These are phyloP conservation scores for Sorex fumeus DNA, from an alignment of 2,113 vertebrate genomes.

Conservation along the genomic window DNA sequence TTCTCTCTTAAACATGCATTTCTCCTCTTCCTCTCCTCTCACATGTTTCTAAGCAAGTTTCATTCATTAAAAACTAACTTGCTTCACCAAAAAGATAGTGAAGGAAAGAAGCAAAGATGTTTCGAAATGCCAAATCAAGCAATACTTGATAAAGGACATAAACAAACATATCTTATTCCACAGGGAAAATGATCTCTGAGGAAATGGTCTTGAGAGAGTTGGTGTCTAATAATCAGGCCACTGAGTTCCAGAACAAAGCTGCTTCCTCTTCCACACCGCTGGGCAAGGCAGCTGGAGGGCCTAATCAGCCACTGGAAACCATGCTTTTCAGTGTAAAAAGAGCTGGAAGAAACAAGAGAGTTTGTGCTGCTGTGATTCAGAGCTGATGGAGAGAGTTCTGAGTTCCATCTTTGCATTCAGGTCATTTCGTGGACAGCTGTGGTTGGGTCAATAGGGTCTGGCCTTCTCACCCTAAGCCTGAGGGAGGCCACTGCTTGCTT, in stretches of 20 bases:
- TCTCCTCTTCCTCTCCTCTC: no score
- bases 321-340: not conserved
- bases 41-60: no score
- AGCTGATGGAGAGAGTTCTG: not conserved
- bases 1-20: no score
- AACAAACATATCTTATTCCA: constrained; percentile 17
- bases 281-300: not conserved
- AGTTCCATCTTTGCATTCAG: not conserved
- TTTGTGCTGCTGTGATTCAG: not conserved
- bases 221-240: not conserved
- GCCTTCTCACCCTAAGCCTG: no score
- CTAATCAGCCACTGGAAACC: not conserved
- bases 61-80: no score
- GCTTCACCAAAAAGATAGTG: no score
- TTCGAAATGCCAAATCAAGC: not conserved
- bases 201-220: constrained; percentile 38
- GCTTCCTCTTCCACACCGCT: not conserved
- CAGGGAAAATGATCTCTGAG: constrained; percentile 41
- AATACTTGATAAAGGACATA: not conserved
- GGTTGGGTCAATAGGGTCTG: not conserved
- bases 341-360: not conserved
- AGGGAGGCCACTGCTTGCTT: not conserved
- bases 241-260: not conserved
- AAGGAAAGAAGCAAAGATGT: not conserved
- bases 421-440: not conserved